Evolutionary conservation across 2,888 invertebrate genomes (phyloP).

Genomic region (Cantharis rufa): DNA sequence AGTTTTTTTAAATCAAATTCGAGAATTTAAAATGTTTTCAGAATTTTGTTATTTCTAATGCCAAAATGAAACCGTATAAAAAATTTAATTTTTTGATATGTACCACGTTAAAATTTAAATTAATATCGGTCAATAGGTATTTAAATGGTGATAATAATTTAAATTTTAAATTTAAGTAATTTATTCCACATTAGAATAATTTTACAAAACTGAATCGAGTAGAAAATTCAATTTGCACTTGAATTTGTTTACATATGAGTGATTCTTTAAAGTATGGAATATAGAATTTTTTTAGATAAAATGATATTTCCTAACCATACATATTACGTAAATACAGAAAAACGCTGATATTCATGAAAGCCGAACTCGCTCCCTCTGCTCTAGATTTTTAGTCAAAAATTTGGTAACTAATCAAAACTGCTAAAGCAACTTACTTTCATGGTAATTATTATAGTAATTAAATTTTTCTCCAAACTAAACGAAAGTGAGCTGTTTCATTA

Average conservation of each 20-base stretch:
- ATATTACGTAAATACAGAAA: background rate
- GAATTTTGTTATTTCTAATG: no score
- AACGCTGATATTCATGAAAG: background rate
- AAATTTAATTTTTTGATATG: no score
- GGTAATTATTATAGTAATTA: no score
- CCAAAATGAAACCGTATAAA: no score
- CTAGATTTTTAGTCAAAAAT: background rate
- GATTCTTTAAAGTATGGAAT: background rate
- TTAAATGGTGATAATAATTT: background rate
- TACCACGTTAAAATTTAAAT: no score
- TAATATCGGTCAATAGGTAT: no score
- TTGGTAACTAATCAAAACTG: no score
- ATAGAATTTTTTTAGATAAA: background rate
- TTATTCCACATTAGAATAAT: background rate
- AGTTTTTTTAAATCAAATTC: no score
- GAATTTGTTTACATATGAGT: background rate
- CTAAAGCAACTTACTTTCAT: no score
- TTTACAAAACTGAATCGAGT: background rate
- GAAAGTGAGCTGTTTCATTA: no score
- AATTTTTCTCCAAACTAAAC: no score
- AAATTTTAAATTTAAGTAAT: background rate
- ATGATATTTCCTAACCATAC: background rate
- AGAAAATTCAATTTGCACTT: background rate
- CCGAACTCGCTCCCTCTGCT: background rate
- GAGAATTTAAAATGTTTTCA: no score